phyloP scores from a whole-genome alignment of 2,888 invertebrate species.

The Cetonia aurata region DNA sequence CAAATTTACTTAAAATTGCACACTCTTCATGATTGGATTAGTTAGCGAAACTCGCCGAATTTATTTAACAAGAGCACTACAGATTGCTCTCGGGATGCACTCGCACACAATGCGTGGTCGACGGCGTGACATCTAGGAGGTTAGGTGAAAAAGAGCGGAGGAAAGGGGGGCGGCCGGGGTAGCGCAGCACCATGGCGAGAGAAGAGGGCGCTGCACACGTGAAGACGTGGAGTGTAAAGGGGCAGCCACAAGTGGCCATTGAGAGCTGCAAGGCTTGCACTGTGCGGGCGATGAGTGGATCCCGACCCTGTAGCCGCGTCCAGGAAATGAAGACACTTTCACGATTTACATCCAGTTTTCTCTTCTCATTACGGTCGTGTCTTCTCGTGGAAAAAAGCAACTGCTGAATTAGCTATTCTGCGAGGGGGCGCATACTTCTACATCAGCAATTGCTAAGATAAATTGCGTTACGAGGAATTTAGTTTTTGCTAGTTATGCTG shows the following conservation, averaged over 20 bases:
- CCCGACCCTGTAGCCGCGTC: slow-evolving; percentile 34
- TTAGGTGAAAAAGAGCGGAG: slow-evolving; percentile 35
- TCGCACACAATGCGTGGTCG: slow-evolving; percentile 48
- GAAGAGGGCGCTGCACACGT: slow-evolving; percentile 50
- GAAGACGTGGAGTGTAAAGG: slow-evolving; percentile 55
- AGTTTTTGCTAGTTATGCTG: too few species aligned
- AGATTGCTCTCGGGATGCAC: slow-evolving; percentile 58
- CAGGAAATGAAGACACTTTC: slow-evolving; percentile 40
- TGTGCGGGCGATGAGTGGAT: slow-evolving; percentile 43
- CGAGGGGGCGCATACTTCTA: too few species aligned
- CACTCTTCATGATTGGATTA: slow-evolving; percentile 59
- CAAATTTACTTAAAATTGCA: slow-evolving; percentile 34
- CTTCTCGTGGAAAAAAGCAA: slow-evolving; percentile 15
- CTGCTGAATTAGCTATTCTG: slow-evolving; percentile 15
- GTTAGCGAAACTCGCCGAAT: slow-evolving; percentile 61
- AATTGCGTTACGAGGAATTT: too few species aligned
- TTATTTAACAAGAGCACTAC: slow-evolving; percentile 61
- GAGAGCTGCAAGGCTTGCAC: slow-evolving; percentile 63
- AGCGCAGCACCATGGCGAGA: slow-evolving; percentile 42
- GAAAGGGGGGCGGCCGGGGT: slow-evolving; percentile 39
- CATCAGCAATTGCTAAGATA: too few species aligned
- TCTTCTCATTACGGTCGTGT: slow-evolving; percentile 21
- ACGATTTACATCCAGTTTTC: slow-evolving; percentile 44
- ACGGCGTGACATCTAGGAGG: slow-evolving; percentile 51
- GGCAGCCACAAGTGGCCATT: slow-evolving; percentile 65